Percentiles rank a stretch among this genome's conserved stretches.
Conservation (phyloP, 2,888 invertebrate genomes). For the Agapostemon virescens region DNA sequence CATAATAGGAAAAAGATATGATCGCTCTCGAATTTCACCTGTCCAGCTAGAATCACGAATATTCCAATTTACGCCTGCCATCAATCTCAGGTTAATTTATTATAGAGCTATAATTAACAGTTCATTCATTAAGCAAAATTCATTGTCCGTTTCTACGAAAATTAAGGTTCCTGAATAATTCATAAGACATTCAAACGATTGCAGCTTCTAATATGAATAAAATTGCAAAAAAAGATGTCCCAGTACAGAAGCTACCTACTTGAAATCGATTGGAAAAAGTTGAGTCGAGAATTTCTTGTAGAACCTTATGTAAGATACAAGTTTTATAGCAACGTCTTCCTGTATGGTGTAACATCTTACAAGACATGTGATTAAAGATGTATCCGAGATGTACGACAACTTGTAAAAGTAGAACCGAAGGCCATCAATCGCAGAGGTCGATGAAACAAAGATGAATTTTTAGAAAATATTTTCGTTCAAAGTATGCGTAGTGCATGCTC, state of each 20-base stretch:
- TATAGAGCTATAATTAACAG: background rate
- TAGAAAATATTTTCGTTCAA: background rate
- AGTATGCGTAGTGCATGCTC: too few species aligned
- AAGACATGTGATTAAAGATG: background rate
- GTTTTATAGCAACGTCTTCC: too few species aligned
- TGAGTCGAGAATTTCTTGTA: too few species aligned
- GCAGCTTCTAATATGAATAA: too few species aligned
- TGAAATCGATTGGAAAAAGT: too few species aligned
- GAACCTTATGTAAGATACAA: too few species aligned
- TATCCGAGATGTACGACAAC: background rate
- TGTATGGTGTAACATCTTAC: too few species aligned
- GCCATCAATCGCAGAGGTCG: background rate
- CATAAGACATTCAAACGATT: too few species aligned
- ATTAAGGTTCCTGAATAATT: too few species aligned
- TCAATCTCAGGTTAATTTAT: background rate
- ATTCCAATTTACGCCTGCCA: background rate
- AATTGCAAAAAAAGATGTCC: too few species aligned
- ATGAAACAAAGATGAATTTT: background rate
- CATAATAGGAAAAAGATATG: background rate
- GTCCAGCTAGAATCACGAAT: background rate
- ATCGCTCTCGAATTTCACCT: constrained; percentile 7
- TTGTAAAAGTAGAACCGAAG: background rate
- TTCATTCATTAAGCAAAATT: background rate
- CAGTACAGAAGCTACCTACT: too few species aligned
- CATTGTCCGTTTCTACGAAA: background rate